phyloP scores from a whole-genome alignment of 2,797 vertebrate species.

The Morelia viridis region DNA sequence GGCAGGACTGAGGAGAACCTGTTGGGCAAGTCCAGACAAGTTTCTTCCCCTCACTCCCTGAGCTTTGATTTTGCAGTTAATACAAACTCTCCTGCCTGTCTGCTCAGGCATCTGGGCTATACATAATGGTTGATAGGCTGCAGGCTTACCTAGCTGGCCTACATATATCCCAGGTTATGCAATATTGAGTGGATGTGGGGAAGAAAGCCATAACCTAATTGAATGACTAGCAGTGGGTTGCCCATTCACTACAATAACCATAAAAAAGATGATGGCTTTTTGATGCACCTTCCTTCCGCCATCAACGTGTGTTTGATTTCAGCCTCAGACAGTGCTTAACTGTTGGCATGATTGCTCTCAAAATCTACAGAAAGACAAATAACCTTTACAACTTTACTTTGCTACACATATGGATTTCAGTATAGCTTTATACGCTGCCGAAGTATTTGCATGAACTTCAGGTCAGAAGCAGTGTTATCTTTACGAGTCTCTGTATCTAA shows the following conservation, averaged over 20 bases:
- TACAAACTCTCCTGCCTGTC: background rate
- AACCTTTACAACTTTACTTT: background rate
- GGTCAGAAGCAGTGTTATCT: background rate
- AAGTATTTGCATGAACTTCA: background rate
- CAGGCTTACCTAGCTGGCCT: background rate
- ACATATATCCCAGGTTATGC: background rate
- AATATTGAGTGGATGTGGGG: background rate
- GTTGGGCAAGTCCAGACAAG: background rate
- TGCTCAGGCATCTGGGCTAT: background rate
- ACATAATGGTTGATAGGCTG: background rate
- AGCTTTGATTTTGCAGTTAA: background rate
- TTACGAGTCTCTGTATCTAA: background rate
- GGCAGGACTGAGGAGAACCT: background rate
- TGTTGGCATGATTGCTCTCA: background rate
- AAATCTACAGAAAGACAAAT: background rate
- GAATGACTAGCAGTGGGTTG: background rate
- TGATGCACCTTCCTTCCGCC: background rate
- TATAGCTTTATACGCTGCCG: background rate
- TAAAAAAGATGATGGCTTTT: background rate
- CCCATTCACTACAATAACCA: background rate
- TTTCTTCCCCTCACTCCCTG: background rate
- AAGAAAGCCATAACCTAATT: background rate
- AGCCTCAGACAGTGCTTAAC: background rate
- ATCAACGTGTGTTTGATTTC: background rate
- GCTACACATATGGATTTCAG: background rate